Conservation (phyloP, 2,888 invertebrate species). For the Steinernema hermaphroditum region DNA sequence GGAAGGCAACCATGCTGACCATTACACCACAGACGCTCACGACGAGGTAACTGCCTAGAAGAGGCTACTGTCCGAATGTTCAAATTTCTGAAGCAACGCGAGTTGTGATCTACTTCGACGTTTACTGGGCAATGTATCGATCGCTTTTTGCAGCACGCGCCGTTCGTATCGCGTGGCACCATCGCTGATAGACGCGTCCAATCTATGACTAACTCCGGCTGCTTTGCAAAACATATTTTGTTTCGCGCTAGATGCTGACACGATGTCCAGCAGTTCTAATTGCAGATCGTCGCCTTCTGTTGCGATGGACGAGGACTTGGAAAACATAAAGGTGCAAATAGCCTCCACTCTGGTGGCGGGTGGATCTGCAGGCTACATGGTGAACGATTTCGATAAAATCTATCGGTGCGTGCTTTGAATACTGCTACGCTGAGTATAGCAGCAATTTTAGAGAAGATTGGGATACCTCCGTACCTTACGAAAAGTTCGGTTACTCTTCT, state of each 20-base stretch:
- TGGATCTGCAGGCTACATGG: neutral
- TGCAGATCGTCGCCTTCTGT: too few relatives aligned
- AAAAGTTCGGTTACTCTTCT: neutral
- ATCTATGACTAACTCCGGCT: too few relatives aligned
- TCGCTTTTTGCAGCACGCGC: slow-evolving; percentile 8
- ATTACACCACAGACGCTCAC: too few relatives aligned
- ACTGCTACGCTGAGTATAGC: neutral
- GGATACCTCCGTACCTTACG: neutral
- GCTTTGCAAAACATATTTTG: neutral
- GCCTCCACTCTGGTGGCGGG: neutral
- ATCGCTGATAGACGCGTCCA: too few relatives aligned
- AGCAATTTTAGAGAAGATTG: slow-evolving; percentile 16
- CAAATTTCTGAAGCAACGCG: too few relatives aligned
- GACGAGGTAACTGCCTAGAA: too few relatives aligned
- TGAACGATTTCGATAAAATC: neutral
- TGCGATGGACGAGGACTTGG: neutral
- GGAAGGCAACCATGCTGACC: too few relatives aligned
- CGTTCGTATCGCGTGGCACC: neutral
- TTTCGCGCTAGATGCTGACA: too few relatives aligned
- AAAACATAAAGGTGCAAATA: neutral
- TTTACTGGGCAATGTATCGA: neutral
- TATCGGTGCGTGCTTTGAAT: neutral
- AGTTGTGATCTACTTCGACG: too few relatives aligned
- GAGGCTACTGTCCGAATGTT: too few relatives aligned
- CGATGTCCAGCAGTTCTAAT: too few relatives aligned